Evolutionary conservation across 2,888 invertebrate genomes (phyloP).

Genomic region (Periphyllus acericola): DNA sequence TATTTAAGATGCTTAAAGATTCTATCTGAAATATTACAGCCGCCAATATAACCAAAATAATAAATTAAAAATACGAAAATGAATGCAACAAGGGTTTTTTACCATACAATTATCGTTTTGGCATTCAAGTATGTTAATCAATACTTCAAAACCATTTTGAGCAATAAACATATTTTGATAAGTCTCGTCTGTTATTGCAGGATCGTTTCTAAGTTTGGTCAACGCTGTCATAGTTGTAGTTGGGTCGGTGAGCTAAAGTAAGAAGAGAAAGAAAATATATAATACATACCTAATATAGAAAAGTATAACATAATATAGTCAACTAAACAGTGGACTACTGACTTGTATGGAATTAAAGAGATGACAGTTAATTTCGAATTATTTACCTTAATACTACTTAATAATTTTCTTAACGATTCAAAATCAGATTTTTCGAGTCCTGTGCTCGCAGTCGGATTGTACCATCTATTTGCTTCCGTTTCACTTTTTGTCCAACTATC

Average conservation of each 20-base stretch:
- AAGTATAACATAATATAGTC: not conserved
- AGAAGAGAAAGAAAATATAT: not conserved
- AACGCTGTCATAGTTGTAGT: not conserved
- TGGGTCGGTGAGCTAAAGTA: not conserved
- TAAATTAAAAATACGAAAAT: not conserved
- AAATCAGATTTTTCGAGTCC: slow-evolving; percentile 18
- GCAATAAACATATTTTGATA: slow-evolving; percentile 51
- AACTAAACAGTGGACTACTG: not conserved
- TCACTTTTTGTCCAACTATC: slow-evolving; percentile 34
- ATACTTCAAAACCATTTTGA: slow-evolving; percentile 30
- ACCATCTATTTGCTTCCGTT: slow-evolving; percentile 31
- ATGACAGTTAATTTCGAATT: too few species aligned
- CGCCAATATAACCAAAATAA: not conserved
- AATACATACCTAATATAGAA: too few species aligned
- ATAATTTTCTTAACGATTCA: not conserved
- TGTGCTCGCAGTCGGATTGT: not conserved
- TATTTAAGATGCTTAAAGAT: slow-evolving; percentile 14
- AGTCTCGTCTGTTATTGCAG: not conserved
- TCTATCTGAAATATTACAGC: not conserved
- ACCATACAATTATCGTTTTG: slow-evolving; percentile 23
- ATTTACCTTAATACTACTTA: slow-evolving; percentile 20
- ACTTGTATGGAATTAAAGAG: not conserved
- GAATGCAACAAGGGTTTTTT: not conserved
- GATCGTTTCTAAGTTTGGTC: not conserved
- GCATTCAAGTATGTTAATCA: slow-evolving; percentile 43